Evolutionary conservation across 2,888 invertebrate genomes (phyloP), one percentile per base, ranked within the genome.

Genomic region (Drosophila differens): DNA sequence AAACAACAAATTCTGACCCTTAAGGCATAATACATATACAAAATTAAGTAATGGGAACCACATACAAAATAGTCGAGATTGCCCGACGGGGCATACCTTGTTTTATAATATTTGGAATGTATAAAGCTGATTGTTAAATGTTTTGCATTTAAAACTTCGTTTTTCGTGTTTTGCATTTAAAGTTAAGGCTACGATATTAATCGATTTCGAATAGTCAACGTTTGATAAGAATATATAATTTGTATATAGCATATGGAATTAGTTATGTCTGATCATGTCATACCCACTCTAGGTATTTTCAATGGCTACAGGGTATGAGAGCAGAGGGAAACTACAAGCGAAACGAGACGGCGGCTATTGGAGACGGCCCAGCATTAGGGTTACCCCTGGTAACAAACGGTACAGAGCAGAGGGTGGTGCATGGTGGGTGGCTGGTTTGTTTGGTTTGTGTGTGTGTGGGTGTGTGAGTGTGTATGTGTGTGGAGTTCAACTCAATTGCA

Each of bases 311-410:
- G 44, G 22, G 22, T 58, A 58, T 32, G 16, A 19, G 6, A 47
- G 61, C 33, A 67, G 58, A 60, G 53, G 49, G 53, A 39, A 65
- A 59, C 62, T 47, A 79, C 52, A 65, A 68, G 49, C 59, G 32
- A 75, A 76, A 74, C 62, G 47, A 55, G 41, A 22, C 73, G 41
- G 30, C 47, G 44, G 63, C 60, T 64, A 58, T 63, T 74, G 62
- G 65, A 77, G 54, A 44, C 60, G 55, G 53, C 79, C 60, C 74
- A 80, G 66, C 70, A 69, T 83, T 81, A 74, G 81, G 74, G 74
- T 74, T 59, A 75, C 77, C 72, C 81, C 52, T 59, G 74, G 66
- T 55, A 81, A 77, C 74, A 69, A 44, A 68, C 41, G 52, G 19
- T 35, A 28, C 25, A 41, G 30, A 32, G 28, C 25, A 14, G 33